Conservation (phyloP, 2,888 invertebrate genomes). For the Branchinecta sandiegonensis region DNA sequence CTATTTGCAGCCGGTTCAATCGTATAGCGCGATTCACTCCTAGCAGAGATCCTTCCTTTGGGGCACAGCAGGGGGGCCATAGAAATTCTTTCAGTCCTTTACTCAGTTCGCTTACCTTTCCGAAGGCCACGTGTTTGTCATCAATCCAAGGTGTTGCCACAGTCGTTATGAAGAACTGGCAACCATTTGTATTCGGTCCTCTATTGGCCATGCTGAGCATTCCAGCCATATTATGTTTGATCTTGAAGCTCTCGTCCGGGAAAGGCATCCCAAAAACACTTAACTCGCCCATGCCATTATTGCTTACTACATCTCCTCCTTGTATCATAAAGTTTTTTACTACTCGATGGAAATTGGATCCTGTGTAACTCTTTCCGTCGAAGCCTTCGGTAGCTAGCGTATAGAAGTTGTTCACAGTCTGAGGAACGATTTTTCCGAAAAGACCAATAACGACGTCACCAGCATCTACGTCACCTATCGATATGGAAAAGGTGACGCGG, state of each 20-base stretch:
- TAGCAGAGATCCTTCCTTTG: too few species aligned
- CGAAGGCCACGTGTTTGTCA: conserved; percentile 73
- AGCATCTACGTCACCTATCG: conserved; percentile 50
- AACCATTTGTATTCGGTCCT: conserved; percentile 80
- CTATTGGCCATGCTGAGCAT: conserved; percentile 81
- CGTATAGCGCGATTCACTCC: too few species aligned
- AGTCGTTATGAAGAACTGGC: conserved; percentile 88
- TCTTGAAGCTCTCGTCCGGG: conserved; percentile 67
- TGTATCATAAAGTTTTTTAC: conserved; percentile 83
- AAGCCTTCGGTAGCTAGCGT: conserved; percentile 61
- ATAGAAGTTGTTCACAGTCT: conserved; percentile 71
- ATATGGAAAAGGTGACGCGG: conserved; percentile 66
- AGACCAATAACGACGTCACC: conserved; percentile 71
- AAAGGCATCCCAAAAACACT: conserved; percentile 75
- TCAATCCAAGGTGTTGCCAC: conserved; percentile 75
- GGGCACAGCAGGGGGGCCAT: too few species aligned
- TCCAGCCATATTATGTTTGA: conserved; percentile 65
- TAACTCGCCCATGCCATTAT: conserved; percentile 66
- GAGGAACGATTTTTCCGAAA: conserved; percentile 74
- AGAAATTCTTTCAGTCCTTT: too few species aligned
- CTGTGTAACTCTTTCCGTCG: conserved; percentile 59
- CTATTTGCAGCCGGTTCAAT: too few species aligned
- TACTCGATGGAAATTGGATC: conserved; percentile 65
- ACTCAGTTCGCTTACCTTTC: conserved; percentile 48
- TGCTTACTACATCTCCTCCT: conserved; percentile 69